Evolutionary conservation across 1,140 invertebrate species (phyloP).

Genomic region (Drosophila nebulosa): DNA sequence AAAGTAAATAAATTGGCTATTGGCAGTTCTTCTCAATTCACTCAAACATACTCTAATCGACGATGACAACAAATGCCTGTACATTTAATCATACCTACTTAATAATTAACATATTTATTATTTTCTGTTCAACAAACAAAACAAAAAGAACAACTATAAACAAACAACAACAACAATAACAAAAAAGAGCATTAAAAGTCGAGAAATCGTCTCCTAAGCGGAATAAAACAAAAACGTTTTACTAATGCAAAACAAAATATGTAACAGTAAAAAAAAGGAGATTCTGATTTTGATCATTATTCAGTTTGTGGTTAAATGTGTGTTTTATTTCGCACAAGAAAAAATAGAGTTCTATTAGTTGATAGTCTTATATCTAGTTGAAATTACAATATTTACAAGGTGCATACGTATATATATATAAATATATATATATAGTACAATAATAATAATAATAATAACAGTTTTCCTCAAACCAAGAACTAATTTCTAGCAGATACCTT

Average conservation of each 20-base stretch:
- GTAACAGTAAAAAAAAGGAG: neutral
- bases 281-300: neutral
- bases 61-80: slow-evolving; percentile 36
- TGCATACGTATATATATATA: slow-evolving; percentile 34
- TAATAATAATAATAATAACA: slow-evolving; percentile 23
- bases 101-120: slow-evolving; percentile 61
- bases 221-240: slow-evolving; percentile 44
- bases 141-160: neutral
- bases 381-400: slow-evolving; percentile 55
- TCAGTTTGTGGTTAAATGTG: slow-evolving; percentile 35
- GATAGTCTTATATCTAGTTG: slow-evolving; percentile 38
- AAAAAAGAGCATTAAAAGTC: neutral
- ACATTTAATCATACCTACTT: slow-evolving; percentile 46
- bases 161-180: neutral
- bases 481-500: neutral
- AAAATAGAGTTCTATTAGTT: slow-evolving; percentile 46
- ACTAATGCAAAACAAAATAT: slow-evolving; percentile 44
- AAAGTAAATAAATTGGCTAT: slow-evolving; percentile 34
- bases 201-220: slow-evolving; percentile 33
- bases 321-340: slow-evolving; percentile 65
- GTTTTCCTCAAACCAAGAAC: neutral
- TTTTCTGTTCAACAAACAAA: slow-evolving; percentile 28
- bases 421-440: slow-evolving; percentile 38
- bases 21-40: slow-evolving; percentile 25
- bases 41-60: slow-evolving; percentile 39